A percentile compares a stretch with the other conserved stretches of the same genome.
Conservation (phyloP, 2,888 invertebrate genomes). For the Aricia artaxerxes region DNA sequence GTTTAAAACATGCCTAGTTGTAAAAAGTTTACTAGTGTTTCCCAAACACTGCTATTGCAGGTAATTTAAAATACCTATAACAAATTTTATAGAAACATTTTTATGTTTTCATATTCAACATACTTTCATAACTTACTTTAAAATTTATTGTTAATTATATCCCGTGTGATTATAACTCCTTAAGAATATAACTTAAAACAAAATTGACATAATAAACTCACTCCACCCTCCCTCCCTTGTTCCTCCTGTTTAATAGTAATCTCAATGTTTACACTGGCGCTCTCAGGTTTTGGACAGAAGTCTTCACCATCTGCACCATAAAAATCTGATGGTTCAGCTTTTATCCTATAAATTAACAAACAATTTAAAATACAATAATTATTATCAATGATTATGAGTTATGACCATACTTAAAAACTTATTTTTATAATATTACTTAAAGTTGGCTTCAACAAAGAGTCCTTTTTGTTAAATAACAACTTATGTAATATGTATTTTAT, state of each 20-base stretch:
- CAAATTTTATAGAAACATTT: too few species aligned
- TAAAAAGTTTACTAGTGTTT: too few species aligned
- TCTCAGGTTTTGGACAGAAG: not conserved
- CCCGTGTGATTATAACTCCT: too few species aligned
- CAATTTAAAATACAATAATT: not conserved
- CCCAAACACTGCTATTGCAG: too few species aligned
- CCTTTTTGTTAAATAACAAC: not conserved
- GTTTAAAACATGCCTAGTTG: not conserved
- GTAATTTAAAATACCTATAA: too few species aligned
- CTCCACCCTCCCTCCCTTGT: not conserved
- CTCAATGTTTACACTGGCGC: not conserved
- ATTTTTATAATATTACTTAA: not conserved
- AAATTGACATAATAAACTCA: not conserved
- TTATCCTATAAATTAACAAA: constrained; percentile 21
- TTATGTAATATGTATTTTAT: too few species aligned
- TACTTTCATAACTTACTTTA: too few species aligned
- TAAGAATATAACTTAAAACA: not conserved
- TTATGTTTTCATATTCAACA: too few species aligned
- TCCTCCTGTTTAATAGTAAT: constrained; percentile 14
- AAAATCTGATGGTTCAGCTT: constrained; percentile 29
- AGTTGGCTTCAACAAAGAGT: not conserved
- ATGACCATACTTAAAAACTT: not conserved
- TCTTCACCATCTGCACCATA: not conserved
- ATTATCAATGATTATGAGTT: not conserved
- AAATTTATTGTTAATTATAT: too few species aligned